Evolutionary conservation across 2,888 invertebrate species (phyloP), one percentile per base, ranked within the genome.

Genomic region (Syrista parreyssii): DNA sequence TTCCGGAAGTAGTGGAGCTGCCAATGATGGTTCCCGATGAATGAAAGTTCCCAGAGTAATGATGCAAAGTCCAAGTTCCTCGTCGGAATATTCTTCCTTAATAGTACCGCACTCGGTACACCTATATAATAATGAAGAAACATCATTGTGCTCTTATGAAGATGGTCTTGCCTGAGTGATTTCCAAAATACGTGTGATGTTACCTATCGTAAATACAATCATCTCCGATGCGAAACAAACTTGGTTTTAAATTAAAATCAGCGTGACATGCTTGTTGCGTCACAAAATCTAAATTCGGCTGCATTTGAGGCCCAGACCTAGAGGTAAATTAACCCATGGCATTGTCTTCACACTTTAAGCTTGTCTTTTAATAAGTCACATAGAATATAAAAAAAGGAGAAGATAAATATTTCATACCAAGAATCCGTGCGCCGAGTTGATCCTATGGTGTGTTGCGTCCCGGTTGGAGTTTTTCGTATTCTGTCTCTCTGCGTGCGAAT

Each of bases 1-100:
- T 86, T 98, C 97, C 0, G 99, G 98, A 81, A 99, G 92, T 87
- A 98, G 93, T 0, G 97, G 97, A 3, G 99, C 99, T n/a, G 99
- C 99, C 84, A 97, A 93, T 2, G 96, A 95, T 0, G 99, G 98
- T 91, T 99, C 99, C 33, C 99, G 94, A 89, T 99, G 98, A 82
- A 99, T 97, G 91, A 98, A 99, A 0, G 99, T 99, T 36, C 98
- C 97, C 82, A 99, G 92, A 81, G 96, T 96, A 74, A 99, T 97
- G 85, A 99, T 97, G 87, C 98, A 96, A 77, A 99, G 94, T 0
- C 98, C 98, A 79, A 99, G 93, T 90, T 99, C 99, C 90, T 99
- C 99, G 90, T 99, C 99, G 82, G 97, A 98, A 92, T 98, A 99
- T 90, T 97, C 96, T 91, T 98, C 98, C 81, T 95, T 94, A 4